Conservation (phyloP, 2,797 vertebrate genomes). For the Gallinago nigripennis region DNA sequence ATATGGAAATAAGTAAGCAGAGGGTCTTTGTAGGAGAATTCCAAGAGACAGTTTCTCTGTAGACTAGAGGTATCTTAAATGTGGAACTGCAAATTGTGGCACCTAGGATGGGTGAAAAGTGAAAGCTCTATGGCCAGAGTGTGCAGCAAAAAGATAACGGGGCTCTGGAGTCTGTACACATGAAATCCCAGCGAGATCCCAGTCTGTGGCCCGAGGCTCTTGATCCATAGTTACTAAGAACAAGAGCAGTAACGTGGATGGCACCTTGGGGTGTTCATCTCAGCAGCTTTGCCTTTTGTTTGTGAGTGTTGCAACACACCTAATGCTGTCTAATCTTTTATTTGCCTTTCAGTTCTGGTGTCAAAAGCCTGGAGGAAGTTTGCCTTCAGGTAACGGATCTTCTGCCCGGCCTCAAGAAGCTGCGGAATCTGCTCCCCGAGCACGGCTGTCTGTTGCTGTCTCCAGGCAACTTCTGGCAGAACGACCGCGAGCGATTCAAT, state of each 20-base stretch:
- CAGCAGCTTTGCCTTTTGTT: not conserved
- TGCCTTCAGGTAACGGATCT: constrained; percentile 94
- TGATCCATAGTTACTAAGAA: not conserved
- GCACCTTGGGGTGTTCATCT: not conserved
- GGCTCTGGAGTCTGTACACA: not conserved
- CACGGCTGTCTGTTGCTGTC: constrained; percentile 94
- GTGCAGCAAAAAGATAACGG: rapidly evolving
- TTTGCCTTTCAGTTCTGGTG: constrained; percentile 72
- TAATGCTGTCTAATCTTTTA: rapidly evolving
- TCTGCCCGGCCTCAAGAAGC: constrained; percentile 89
- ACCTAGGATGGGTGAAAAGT: not conserved
- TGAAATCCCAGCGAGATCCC: not conserved
- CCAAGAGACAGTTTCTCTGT: not conserved
- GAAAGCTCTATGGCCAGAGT: not conserved
- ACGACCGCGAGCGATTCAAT: constrained; percentile 89
- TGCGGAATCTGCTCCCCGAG: constrained; percentile 89
- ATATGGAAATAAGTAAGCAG: not conserved
- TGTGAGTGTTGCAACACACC: not conserved
- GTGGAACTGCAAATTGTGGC: not conserved
- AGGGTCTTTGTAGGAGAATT: not conserved
- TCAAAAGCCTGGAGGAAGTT: constrained; percentile 88
- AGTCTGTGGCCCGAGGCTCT: rapidly evolving
- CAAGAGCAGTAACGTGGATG: rapidly evolving
- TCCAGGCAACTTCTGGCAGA: constrained; percentile 98
- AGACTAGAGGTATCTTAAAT: not conserved